phyloP scores from a whole-genome alignment of 2,888 invertebrate genomes.

The Theretra japonica region DNA sequence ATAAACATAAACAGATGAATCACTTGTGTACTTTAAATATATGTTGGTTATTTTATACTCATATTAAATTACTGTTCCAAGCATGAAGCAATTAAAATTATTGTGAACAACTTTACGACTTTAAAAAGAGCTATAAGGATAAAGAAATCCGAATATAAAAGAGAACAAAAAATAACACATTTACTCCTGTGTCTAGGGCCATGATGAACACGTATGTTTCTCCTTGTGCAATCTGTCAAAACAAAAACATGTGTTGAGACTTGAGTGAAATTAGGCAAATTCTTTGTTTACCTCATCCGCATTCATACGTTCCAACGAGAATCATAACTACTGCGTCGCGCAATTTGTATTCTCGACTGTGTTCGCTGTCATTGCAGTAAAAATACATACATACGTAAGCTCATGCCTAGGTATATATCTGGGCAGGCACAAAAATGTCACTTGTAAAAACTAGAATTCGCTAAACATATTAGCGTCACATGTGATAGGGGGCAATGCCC shows the following conservation, averaged over 20 bases:
- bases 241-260: slow-evolving; percentile 7
- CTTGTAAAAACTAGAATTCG: too few relatives aligned
- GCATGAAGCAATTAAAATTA: too few relatives aligned
- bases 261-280: slow-evolving; percentile 20
- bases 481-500: too few relatives aligned
- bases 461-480: too few relatives aligned
- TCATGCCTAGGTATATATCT: too few relatives aligned
- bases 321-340: background rate
- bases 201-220: background rate
- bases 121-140: too few relatives aligned
- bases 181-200: background rate
- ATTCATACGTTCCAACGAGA: background rate
- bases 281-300: background rate
- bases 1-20: too few relatives aligned
- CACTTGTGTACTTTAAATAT: too few relatives aligned
- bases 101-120: too few relatives aligned
- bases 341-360: background rate
- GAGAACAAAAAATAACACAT: background rate
- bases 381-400: background rate
- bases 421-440: too few relatives aligned
- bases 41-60: too few relatives aligned
- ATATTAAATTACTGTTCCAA: too few relatives aligned
- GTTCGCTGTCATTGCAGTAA: background rate
- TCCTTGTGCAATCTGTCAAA: slow-evolving; percentile 12
- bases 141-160: background rate